phyloP scores from a whole-genome alignment of 2,888 invertebrate species.

The Timandra comae region DNA sequence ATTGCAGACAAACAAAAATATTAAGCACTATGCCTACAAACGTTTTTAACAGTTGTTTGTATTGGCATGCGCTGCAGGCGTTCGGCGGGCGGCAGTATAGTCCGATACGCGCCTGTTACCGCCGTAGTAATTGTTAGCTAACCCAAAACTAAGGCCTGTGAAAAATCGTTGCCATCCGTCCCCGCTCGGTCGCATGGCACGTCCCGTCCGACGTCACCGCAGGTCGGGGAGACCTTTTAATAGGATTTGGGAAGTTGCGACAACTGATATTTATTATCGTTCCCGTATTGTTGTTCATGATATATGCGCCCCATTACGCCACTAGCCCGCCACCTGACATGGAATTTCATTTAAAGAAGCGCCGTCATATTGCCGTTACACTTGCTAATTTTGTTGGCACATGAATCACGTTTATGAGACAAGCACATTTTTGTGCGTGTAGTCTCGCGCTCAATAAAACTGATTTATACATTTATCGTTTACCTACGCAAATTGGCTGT shows the following conservation, averaged over 20 bases:
- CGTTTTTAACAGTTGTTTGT: too few relatives aligned
- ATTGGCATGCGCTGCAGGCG: too few relatives aligned
- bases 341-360: slow-evolving; percentile 72
- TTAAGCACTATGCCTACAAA: too few relatives aligned
- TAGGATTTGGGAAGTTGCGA: slow-evolving; percentile 45
- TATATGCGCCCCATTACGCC: slow-evolving; percentile 52
- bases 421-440: slow-evolving; percentile 54
- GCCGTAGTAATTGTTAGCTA: slow-evolving; percentile 11
- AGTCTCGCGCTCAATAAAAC: slow-evolving; percentile 34
- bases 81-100: too few relatives aligned
- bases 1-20: too few relatives aligned
- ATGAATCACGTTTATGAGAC: slow-evolving; percentile 64
- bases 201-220: slow-evolving; percentile 13
- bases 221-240: slow-evolving; percentile 24
- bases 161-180: slow-evolving; percentile 27
- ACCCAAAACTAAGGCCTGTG: slow-evolving; percentile 22
- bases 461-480: slow-evolving; percentile 42
- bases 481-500: slow-evolving; percentile 23
- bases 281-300: slow-evolving; percentile 56
- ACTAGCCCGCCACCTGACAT: slow-evolving; percentile 52
- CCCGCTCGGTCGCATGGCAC: slow-evolving; percentile 1
- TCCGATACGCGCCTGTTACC: too few relatives aligned
- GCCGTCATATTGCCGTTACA: slow-evolving; percentile 40
- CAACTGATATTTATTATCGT: slow-evolving; percentile 61
- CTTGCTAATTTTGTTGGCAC: slow-evolving; percentile 56